Base-by-base conservation (phyloP, 2,888 invertebrate genomes). In the Cecidostiba fungosa region DNA sequence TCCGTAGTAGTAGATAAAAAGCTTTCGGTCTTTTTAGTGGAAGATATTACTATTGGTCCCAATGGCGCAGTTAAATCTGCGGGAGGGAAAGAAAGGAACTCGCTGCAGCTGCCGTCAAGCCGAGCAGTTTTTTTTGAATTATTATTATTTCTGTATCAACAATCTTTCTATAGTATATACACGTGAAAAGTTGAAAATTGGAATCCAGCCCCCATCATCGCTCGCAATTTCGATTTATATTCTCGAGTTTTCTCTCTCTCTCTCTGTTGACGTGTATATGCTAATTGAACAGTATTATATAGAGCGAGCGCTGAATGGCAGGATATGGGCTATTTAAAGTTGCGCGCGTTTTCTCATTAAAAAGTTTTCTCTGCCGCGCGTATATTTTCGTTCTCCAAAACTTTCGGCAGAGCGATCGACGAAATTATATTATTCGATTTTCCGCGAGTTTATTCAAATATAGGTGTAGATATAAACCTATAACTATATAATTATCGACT, bases 31-130 rank as follows among this genome's bases (percentile, higher is more conserved):
- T 84, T 86, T 81, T 82, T 83, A 86, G 76, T 50, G 77, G 86
- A 85, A 87, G 88, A 88, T 88, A 88, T 88, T 86, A 84, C 82
- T 84, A 88, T 88, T 85, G 88, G 86, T 88, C 88, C 88, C 88
- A 82, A 77, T 82, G 88, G 88, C 82, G 87, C 86, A 83, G 88
- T 89, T 87, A 88, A 89, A 88, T 88, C 88, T 84, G 81, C 69
- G 36, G 62, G 70, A 69, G 54, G n/a, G 50, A 19, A 6, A 84
- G 76, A 83, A 85, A 87, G 84, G 85, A 86, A 84, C 78, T 86
- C 79, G 83, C n/a, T 29, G 72, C 23, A n/a, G 12, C 36, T n/a
- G n/a, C n/a, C n/a, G n/a, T 16, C 39, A 14, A 23, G n/a, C 43
- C 23, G 10, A n/a, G 19, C 3, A 16, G 36, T 23, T 29, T 23